Evolutionary conservation across 1,140 invertebrate genomes (phyloP).

Genomic region (Olivierus martensii): DNA sequence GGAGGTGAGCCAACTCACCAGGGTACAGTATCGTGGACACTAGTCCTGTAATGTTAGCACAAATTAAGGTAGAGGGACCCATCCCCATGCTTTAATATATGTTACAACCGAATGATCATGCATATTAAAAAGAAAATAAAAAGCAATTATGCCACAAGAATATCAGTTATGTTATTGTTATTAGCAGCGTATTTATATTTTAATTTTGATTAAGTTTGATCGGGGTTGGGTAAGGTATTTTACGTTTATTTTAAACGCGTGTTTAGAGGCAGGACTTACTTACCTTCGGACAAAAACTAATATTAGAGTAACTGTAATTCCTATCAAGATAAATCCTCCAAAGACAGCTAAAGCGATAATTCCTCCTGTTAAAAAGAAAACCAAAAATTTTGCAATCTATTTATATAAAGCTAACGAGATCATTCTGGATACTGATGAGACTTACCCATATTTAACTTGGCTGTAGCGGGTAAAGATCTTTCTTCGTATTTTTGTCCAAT

Average conservation of each 20-base stretch:
- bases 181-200: neutral
- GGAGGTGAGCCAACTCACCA: constrained; percentile 26
- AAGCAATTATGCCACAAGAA: neutral
- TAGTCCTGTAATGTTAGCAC: constrained; percentile 39
- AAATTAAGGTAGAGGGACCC: constrained; percentile 50
- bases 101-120: neutral
- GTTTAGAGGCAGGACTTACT: constrained; percentile 23
- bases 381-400: constrained; percentile 3
- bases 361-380: no score
- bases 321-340: constrained; percentile 75
- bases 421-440: neutral
- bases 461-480: constrained; percentile 10
- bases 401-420: constrained; percentile 1
- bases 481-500: constrained; percentile 9
- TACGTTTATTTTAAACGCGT: no score
- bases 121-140: neutral
- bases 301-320: constrained; percentile 74
- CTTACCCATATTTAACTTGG: constrained; percentile 19
- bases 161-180: neutral
- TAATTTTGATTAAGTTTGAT: neutral
- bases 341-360: constrained; percentile 80
- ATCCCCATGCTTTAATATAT: neutral
- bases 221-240: neutral
- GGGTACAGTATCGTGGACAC: constrained; percentile 37
- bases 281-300: constrained; percentile 80